phyloP scores from a whole-genome alignment of 2,888 invertebrate species.

The Limnephilus marmoratus region DNA sequence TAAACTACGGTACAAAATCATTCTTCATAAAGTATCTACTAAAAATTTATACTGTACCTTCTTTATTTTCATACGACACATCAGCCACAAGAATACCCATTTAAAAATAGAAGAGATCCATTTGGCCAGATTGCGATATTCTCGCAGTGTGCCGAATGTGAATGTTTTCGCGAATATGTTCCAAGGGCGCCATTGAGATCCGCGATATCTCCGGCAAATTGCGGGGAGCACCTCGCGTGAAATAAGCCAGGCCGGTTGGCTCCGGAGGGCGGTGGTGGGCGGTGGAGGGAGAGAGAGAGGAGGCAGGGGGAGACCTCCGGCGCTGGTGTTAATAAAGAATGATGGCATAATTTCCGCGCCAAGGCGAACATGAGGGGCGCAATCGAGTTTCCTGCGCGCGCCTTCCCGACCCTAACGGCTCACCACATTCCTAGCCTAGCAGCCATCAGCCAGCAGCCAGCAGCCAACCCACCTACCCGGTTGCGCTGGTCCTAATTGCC shows the following conservation, averaged over 20 bases:
- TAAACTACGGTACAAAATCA: background rate
- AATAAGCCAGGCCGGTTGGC: conserved; percentile 9
- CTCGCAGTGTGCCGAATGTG: background rate
- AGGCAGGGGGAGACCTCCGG: background rate
- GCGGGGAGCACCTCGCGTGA: conserved; percentile 23
- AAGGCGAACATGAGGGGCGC: conserved; percentile 16
- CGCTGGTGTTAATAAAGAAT: conserved; percentile 41
- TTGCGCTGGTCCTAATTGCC: background rate
- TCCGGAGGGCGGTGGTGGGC: background rate
- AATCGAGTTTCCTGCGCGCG: conserved; percentile 29
- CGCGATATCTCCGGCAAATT: background rate
- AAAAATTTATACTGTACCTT: background rate
- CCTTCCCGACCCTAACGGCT: background rate
- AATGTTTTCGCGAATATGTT: background rate
- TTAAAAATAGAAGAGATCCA: background rate
- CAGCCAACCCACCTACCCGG: background rate
- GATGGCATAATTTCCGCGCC: conserved; percentile 29
- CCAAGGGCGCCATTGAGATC: background rate
- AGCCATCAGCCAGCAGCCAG: too few relatives aligned
- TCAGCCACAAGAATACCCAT: background rate
- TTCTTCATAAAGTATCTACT: background rate
- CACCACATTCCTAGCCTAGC: background rate
- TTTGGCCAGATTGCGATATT: background rate
- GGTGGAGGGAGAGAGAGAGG: background rate
- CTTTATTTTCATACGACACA: background rate